A percentile compares a stretch with the other conserved stretches of the same genome.
phyloP scores from a whole-genome alignment of 1,140 invertebrate species.

The Zaprionus kolodkinae region DNA sequence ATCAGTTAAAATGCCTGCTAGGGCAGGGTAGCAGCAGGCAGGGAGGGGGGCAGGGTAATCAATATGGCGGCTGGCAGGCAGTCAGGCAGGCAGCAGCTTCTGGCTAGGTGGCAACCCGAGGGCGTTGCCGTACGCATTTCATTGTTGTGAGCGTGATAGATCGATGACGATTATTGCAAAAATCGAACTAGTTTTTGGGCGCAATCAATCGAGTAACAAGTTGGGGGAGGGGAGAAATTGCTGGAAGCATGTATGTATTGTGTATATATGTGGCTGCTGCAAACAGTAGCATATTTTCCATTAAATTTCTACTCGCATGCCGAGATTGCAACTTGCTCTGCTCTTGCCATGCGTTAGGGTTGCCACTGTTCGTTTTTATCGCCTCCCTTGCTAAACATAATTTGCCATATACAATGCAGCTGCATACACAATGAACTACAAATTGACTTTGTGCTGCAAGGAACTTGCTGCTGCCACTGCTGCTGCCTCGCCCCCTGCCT shows the following conservation, averaged over 20 bases:
- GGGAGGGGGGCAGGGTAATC: background rate
- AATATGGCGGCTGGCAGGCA: conserved; percentile 17
- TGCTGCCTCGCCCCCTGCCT: background rate
- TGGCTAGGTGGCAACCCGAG: background rate
- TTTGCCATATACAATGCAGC: conserved; percentile 47
- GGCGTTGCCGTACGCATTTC: background rate
- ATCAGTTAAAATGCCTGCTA: conserved; percentile 46
- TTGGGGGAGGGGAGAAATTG: background rate
- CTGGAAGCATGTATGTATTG: conserved; percentile 11
- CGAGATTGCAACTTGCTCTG: background rate
- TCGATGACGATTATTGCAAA: background rate
- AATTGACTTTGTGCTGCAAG: conserved; percentile 43
- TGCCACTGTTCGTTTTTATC: background rate
- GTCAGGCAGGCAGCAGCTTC: background rate
- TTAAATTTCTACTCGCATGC: conserved; percentile 39
- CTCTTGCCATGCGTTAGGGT: background rate
- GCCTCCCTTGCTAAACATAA: conserved; percentile 43
- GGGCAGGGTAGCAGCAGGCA: conserved; percentile 16
- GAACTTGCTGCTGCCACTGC: background rate
- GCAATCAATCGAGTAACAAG: conserved; percentile 1
- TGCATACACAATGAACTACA: conserved; percentile 45
- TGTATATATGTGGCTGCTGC: conserved; percentile 28
- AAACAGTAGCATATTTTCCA: conserved; percentile 27
- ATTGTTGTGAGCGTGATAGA: background rate
- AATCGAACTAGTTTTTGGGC: conserved; percentile 5